A percentile compares a stretch with the other conserved stretches of the same genome.
These are phyloP conservation scores for Gryllus longicercus DNA, from an alignment of 2,888 invertebrate genomes.

Conservation along the genomic window DNA sequence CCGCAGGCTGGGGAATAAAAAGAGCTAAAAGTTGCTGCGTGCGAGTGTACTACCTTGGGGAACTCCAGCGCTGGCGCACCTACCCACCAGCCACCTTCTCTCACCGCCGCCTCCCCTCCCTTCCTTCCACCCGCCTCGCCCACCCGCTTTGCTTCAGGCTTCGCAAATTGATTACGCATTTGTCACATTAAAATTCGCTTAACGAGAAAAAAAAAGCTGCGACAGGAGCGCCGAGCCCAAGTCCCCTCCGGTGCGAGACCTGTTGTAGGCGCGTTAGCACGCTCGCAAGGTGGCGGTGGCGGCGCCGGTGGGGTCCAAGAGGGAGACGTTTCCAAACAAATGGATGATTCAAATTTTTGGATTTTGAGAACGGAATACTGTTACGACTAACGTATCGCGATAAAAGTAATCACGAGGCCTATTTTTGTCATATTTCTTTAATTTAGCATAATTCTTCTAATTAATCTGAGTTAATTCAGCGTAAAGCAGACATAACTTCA, in stretches of 20 bases:
- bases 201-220: neutral
- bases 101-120: neutral
- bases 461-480: no score
- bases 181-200: conserved; percentile 10
- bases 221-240: neutral
- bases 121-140: neutral
- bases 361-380: no score
- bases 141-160: neutral
- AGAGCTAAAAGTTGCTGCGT: neutral
- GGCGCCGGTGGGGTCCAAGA: no score
- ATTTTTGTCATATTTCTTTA: no score
- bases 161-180: conserved; percentile 2
- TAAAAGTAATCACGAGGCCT: no score
- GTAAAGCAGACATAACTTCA: no score
- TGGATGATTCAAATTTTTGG: no score
- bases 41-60: neutral
- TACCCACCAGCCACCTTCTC: neutral
- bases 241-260: neutral
- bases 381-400: no score
- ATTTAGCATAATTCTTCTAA: no score
- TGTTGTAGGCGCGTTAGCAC: neutral
- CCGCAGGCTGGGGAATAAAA: neutral
- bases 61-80: neutral
- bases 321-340: no score
- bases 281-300: neutral